A percentile compares a stretch with the other conserved stretches of the same genome.
These are phyloP conservation scores for Pristionchus fissidentatus DNA, from an alignment of 2,888 invertebrate species.

Conservation along the genomic window DNA sequence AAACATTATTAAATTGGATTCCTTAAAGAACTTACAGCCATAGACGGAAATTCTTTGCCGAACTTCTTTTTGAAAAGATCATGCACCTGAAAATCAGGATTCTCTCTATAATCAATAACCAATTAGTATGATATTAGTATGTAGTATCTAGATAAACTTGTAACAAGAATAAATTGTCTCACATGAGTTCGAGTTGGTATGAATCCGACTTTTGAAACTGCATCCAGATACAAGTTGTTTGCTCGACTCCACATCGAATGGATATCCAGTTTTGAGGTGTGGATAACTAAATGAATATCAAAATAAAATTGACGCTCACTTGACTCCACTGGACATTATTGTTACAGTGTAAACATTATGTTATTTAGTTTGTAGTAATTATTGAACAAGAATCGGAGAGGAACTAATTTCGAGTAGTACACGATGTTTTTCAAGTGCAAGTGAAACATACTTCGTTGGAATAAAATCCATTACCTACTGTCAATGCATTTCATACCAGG, in stretches of 20 bases:
- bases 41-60: not conserved
- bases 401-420: not conserved
- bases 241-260: conserved; percentile 16
- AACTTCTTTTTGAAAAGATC: not conserved
- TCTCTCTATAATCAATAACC: too few relatives aligned
- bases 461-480: too few relatives aligned
- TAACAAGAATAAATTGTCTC: not conserved
- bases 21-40: not conserved
- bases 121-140: too few relatives aligned
- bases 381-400: too few relatives aligned
- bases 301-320: too few relatives aligned
- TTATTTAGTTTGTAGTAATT: too few relatives aligned
- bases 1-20: too few relatives aligned
- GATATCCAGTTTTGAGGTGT: not conserved
- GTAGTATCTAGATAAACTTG: not conserved
- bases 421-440: not conserved
- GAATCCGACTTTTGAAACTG: not conserved
- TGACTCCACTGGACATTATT: not conserved
- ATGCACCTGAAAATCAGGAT: not conserved
- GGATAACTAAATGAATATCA: not conserved
- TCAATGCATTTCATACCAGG: too few relatives aligned
- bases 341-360: too few relatives aligned
- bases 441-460: not conserved
- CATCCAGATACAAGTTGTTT: not conserved
- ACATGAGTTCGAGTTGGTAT: not conserved